phyloP scores from a whole-genome alignment of 2,888 invertebrate genomes.

The Strigamia crassipes region DNA sequence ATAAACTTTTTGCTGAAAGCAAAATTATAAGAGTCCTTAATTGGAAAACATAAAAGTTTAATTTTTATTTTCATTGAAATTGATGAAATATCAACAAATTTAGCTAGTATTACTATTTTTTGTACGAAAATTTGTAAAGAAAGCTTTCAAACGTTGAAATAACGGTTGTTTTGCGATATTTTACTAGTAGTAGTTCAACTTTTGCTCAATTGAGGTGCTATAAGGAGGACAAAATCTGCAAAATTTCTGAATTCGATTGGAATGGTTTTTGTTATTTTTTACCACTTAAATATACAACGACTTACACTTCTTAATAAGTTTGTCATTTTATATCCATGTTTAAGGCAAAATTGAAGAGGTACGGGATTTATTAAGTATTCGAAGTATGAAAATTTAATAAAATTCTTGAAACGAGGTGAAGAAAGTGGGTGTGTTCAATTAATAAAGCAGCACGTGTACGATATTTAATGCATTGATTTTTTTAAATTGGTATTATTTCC shows the following conservation, averaged over 20 bases:
- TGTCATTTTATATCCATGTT: not conserved
- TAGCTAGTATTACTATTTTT: too few relatives aligned
- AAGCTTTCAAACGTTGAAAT: too few relatives aligned
- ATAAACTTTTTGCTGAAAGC: not conserved
- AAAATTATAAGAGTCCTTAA: not conserved
- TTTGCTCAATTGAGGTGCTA: constrained; percentile 6
- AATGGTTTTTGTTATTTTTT: not conserved
- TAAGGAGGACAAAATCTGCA: not conserved
- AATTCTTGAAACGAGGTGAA: not conserved
- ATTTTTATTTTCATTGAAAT: too few relatives aligned
- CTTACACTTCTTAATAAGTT: not conserved
- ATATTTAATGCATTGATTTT: too few relatives aligned
- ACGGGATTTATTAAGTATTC: not conserved
- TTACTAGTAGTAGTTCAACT: not conserved
- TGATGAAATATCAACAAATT: too few relatives aligned
- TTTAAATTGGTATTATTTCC: too few relatives aligned
- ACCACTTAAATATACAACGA: not conserved
- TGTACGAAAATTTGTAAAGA: too few relatives aligned
- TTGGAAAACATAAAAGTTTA: too few relatives aligned
- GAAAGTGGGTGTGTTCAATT: not conserved
- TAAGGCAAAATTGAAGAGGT: not conserved
- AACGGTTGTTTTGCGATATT: not conserved
- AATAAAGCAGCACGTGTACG: not conserved
- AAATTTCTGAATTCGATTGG: not conserved
- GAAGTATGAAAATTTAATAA: not conserved